Evolutionary conservation across 2,888 invertebrate genomes (phyloP), one percentile per base, ranked within the genome.

Genomic region (Diogma glabrata): DNA sequence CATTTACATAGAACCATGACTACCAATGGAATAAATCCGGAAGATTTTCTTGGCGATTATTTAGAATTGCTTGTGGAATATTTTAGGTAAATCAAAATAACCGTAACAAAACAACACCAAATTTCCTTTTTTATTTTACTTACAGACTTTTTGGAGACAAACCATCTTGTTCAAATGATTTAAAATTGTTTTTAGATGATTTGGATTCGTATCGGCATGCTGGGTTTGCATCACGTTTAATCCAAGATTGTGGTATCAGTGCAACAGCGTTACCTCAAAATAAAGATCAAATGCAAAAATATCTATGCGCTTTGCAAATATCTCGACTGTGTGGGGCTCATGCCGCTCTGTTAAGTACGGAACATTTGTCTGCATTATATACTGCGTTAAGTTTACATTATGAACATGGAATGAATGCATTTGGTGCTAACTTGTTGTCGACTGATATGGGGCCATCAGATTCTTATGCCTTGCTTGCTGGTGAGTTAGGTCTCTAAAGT

Each of bases 121-220:
- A 4, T 14, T 14, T 36, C 8, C 16, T 14, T 14, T 8, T 36
- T 16, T 14, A 14, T 14, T 14, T 14, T 14, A 36, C n/a, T 36
- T 36, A 3, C 8, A 36, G 48, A 9, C 55, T 67, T 57, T 95
- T 94, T 69, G 92, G 92, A 3, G 81, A 86, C 60, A 91, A 91
- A 63, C 81, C 85, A 0, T 91, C 91, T 67, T 88, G 88, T 54
- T 87, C 89, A 53, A 79, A 82, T 8, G 95, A 96, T 66, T 72
- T 95, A 48, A 78, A 81, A 54, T 73, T 82, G 5, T 93, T 87
- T 67, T 66, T 92, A 46, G 71, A 77, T 40, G 74, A 87, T 58
- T 72, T 91, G 56, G 59, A 61, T 17, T 60, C 63, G 55, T 59
- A 64, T 26, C 77, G 85, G 6, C 72, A 75, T 33, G 74, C 77